These are phyloP conservation scores for Scytalopus superciliaris DNA, from an alignment of 2,113 vertebrate genomes.

Conservation along the genomic window DNA sequence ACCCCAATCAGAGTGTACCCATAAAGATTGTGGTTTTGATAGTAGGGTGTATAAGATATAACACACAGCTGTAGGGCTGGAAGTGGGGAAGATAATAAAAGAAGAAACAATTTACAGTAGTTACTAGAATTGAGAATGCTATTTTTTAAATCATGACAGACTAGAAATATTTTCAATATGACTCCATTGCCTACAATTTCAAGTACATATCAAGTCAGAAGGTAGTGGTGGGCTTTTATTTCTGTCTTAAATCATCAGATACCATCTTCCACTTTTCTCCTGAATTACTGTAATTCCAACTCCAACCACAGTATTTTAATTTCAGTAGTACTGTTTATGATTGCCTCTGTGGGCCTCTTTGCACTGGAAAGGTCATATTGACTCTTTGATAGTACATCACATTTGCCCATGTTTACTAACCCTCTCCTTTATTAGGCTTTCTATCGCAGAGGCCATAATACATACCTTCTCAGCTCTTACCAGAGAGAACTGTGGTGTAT, in stretches of 20 bases:
- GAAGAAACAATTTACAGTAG: slow-evolving; percentile 18
- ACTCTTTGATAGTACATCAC: not conserved
- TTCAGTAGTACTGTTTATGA: not conserved
- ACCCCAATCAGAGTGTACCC: not conserved
- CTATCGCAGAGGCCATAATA: not conserved
- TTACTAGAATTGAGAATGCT: not conserved
- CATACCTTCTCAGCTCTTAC: not conserved
- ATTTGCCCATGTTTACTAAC: not conserved
- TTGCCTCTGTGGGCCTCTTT: not conserved
- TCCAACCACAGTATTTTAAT: not conserved
- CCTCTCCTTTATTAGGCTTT: not conserved
- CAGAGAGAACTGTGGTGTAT: not conserved
- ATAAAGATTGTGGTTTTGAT: not conserved
- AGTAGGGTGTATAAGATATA: not conserved
- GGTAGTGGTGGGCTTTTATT: not conserved
- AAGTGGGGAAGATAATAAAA: not conserved
- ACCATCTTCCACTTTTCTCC: not conserved
- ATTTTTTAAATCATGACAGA: not conserved
- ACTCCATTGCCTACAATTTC: not conserved
- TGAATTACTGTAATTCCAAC: not conserved
- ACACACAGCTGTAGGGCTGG: not conserved
- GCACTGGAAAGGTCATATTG: not conserved
- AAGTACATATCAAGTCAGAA: not conserved
- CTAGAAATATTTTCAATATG: not conserved
- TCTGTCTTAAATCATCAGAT: not conserved